A percentile compares a stretch with the other conserved stretches of the same genome.
Evolutionary conservation across 2,113 vertebrate species (phyloP).

Genomic region (Syngnathus floridae): DNA sequence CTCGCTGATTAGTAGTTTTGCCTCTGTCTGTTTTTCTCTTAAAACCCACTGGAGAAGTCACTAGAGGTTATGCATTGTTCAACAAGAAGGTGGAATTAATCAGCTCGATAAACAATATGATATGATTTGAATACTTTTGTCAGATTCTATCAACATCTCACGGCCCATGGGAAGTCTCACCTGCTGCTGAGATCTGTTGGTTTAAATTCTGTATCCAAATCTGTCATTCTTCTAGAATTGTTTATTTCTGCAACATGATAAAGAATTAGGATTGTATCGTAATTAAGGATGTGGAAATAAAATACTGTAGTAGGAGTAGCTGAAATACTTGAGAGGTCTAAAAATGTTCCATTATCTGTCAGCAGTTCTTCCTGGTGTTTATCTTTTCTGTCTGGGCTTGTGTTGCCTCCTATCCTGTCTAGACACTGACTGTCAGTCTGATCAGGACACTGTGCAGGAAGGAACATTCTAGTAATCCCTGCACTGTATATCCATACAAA

Average conservation of each 20-base stretch:
- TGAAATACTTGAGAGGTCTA: conserved; percentile 3
- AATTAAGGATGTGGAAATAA: conserved; percentile 2
- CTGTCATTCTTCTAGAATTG: conserved; percentile 2
- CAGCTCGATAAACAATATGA: conserved; percentile 30
- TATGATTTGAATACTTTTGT: conserved; percentile 39
- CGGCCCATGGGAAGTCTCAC: conserved; percentile 14
- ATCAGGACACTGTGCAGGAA: conserved; percentile 38
- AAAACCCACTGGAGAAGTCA: conserved; percentile 1
- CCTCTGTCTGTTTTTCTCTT: background rate
- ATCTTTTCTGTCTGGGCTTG: conserved; percentile 51
- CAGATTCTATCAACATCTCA: conserved; percentile 37
- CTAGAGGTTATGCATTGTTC: conserved; percentile 11
- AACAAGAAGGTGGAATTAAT: conserved; percentile 34
- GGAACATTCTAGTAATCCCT: conserved; percentile 27
- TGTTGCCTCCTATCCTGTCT: conserved; percentile 55
- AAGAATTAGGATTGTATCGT: conserved; percentile 21
- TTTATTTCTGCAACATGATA: conserved; percentile 9
- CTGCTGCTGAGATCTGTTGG: conserved; percentile 20
- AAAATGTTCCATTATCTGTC: conserved; percentile 2
- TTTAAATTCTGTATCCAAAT: conserved; percentile 14
- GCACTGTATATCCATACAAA: background rate
- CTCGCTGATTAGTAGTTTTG: background rate
- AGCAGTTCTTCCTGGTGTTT: conserved; percentile 32
- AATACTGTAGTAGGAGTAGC: conserved; percentile 2
- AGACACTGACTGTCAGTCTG: conserved; percentile 43